These are phyloP conservation scores for Anguilla megastoma DNA, from an alignment of 2,797 vertebrate genomes.

Conservation along the genomic window DNA sequence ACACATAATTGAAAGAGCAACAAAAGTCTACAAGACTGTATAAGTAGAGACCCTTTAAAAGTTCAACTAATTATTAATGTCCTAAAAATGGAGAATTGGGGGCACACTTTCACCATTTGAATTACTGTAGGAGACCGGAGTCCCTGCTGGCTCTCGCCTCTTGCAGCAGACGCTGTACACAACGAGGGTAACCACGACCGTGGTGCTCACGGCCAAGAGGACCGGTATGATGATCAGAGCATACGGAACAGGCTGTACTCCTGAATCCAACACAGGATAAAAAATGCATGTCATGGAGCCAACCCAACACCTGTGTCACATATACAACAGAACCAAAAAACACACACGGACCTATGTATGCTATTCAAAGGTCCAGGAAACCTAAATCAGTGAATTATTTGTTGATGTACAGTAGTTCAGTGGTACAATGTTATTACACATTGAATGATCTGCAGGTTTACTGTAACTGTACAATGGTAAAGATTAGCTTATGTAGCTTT, in stretches of 20 bases:
- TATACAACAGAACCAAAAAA: background rate
- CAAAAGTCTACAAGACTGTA: background rate
- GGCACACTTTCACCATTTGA: conserved; percentile 35
- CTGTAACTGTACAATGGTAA: too few species aligned
- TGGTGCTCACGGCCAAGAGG: conserved; percentile 61
- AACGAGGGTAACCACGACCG: conserved; percentile 58
- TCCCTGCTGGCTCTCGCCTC: conserved; percentile 37
- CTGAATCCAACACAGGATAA: conserved; percentile 30
- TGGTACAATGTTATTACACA: too few species aligned
- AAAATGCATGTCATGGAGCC: conserved; percentile 24
- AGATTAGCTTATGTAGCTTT: too few species aligned
- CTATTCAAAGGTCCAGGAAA: background rate
- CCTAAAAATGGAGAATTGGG: background rate
- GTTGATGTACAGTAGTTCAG: too few species aligned
- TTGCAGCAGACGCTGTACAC: conserved; percentile 58
- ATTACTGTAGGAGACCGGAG: background rate
- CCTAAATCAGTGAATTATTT: background rate
- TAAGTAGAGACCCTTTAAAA: background rate
- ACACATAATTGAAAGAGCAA: background rate
- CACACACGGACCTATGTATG: background rate
- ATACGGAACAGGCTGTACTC: conserved; percentile 54
- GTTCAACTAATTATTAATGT: background rate
- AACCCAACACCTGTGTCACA: background rate
- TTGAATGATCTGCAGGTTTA: too few species aligned
- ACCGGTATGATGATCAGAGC: conserved; percentile 64